phyloP scores from a whole-genome alignment of 2,113 vertebrate species.

The Lota lota region DNA sequence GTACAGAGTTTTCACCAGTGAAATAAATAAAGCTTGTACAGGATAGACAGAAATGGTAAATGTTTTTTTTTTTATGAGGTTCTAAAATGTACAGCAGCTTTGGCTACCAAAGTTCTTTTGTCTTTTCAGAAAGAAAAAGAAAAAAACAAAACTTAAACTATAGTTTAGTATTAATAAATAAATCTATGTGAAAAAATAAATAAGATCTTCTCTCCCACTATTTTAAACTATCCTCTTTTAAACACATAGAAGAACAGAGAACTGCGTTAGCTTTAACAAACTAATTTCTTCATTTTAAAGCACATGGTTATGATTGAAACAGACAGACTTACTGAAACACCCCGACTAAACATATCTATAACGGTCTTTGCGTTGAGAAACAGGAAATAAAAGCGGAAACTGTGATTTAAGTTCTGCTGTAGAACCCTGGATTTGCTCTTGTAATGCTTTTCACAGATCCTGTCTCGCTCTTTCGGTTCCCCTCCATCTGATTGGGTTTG shows the following conservation, averaged over 20 bases:
- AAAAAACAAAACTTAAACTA: constrained; percentile 54
- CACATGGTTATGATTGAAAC: constrained; percentile 54
- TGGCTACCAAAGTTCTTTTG: constrained; percentile 62
- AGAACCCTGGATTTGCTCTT: constrained; percentile 34
- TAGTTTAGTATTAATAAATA: constrained; percentile 81
- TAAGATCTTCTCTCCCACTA: constrained; percentile 73
- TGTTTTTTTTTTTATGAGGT: constrained; percentile 33
- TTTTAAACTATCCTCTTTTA: constrained; percentile 66
- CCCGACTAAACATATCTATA: constrained; percentile 46
- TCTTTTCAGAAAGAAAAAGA: constrained; percentile 47
- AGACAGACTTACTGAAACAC: constrained; percentile 42
- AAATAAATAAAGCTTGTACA: constrained; percentile 76
- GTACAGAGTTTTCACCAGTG: constrained; percentile 68
- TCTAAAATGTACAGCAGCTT: constrained; percentile 77
- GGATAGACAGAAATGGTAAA: constrained; percentile 69
- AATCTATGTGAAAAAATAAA: constrained; percentile 84
- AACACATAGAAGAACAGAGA: constrained; percentile 68
- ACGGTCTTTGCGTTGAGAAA: constrained; percentile 45
- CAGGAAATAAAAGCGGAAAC: constrained; percentile 28
- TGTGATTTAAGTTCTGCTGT: constrained; percentile 23
- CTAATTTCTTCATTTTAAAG: constrained; percentile 68
- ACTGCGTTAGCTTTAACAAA: constrained; percentile 55
- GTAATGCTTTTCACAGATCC: constrained; percentile 29
- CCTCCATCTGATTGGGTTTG: constrained; percentile 25
- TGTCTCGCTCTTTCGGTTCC: not conserved